Evolutionary conservation across 2,888 invertebrate genomes (phyloP).

Genomic region (Pterobdella sp.): DNA sequence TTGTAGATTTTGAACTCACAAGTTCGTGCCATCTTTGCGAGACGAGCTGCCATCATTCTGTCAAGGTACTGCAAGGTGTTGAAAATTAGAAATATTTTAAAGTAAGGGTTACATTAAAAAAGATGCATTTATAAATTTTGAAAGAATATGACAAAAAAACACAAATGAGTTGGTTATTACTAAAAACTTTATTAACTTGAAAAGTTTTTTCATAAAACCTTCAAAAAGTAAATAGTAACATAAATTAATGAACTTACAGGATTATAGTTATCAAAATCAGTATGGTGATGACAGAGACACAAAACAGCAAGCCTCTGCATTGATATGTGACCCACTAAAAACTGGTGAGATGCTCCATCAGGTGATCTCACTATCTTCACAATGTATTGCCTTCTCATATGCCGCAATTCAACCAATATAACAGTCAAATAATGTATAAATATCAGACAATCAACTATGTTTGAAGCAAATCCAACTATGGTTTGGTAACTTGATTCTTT

Average conservation of each 20-base stretch:
- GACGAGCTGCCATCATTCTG: constrained; percentile 37
- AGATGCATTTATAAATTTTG: too few species aligned
- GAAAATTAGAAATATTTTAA: too few species aligned
- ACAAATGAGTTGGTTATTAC: too few species aligned
- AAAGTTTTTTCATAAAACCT: too few species aligned
- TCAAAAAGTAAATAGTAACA: too few species aligned
- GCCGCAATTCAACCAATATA: constrained; percentile 82
- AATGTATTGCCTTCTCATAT: constrained; percentile 73
- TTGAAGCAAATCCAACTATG: constrained; percentile 82
- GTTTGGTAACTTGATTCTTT: constrained; percentile 62
- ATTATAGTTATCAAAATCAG: constrained; percentile 79
- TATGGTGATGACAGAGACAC: constrained; percentile 89
- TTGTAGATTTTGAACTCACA: constrained; percentile 79
- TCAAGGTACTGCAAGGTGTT: constrained; percentile 70
- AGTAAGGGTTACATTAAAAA: too few species aligned
- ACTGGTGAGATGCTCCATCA: constrained; percentile 81
- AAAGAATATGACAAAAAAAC: too few species aligned
- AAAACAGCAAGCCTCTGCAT: constrained; percentile 64
- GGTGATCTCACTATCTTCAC: constrained; percentile 76
- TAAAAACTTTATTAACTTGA: too few species aligned
- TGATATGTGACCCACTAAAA: constrained; percentile 56
- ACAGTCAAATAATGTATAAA: constrained; percentile 91
- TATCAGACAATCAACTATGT: constrained; percentile 82
- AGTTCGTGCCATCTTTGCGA: constrained; percentile 41
- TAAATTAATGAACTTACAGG: too few species aligned